Evolutionary conservation across 2,888 invertebrate genomes (phyloP).

Genomic region (Eueremaeus valkanovi): DNA sequence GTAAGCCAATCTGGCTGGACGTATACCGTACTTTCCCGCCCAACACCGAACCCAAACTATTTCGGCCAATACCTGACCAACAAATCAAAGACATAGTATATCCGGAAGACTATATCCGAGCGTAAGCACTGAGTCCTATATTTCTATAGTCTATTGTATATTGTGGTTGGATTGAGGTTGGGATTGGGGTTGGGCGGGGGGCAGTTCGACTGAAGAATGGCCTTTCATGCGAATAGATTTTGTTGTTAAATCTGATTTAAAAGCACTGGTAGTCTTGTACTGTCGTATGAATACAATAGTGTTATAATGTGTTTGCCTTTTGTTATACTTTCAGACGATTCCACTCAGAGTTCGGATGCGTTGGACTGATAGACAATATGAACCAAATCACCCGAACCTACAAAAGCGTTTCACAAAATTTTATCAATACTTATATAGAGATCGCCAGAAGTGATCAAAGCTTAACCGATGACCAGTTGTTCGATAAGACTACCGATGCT

Average conservation of each 20-base stretch:
- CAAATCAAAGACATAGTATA: constrained; percentile 44
- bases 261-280: no score
- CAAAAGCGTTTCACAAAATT: background rate
- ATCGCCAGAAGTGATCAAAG: background rate
- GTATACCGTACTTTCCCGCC: constrained; percentile 89
- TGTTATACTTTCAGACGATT: constrained; percentile 52
- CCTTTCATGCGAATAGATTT: no score
- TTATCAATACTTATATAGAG: background rate
- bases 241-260: no score
- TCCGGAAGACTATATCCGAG: constrained; percentile 74
- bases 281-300: background rate
- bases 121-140: no score
- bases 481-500: background rate
- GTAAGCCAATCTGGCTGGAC: constrained; percentile 89
- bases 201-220: no score
- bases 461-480: background rate
- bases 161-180: no score
- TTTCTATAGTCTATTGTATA: no score
- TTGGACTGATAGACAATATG: constrained; percentile 49
- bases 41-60: constrained; percentile 64
- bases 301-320: background rate
- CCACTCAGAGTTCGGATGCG: constrained; percentile 52
- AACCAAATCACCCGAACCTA: constrained; percentile 41
- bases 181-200: no score
- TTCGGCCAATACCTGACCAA: constrained; percentile 40